Percentiles rank a stretch among this genome's conserved stretches.
phyloP scores from a whole-genome alignment of 2,113 vertebrate genomes.

The Eulemur macaco region DNA sequence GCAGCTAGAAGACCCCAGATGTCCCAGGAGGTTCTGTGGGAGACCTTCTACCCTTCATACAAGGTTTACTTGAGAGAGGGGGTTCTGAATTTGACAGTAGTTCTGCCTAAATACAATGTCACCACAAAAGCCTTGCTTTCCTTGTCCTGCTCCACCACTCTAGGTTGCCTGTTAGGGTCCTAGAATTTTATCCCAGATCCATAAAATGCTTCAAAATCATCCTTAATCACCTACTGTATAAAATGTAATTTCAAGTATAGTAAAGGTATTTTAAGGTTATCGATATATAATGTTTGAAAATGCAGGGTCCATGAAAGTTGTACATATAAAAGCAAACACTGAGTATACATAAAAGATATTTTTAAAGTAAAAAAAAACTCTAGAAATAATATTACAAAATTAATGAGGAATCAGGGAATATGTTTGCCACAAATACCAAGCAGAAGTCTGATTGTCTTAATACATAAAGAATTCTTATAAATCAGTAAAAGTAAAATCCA shows the following conservation, averaged over 20 bases:
- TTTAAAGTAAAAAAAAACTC: neutral
- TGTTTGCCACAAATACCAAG: neutral
- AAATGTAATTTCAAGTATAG: neutral
- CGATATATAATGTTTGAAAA: neutral
- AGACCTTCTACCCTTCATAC: neutral
- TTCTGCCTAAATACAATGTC: neutral
- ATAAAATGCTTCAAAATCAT: neutral
- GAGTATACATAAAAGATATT: neutral
- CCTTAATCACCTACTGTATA: neutral
- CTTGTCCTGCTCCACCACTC: neutral
- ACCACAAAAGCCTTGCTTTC: neutral
- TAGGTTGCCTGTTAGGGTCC: neutral
- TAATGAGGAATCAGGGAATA: neutral
- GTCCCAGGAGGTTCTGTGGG: neutral
- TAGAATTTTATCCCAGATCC: neutral
- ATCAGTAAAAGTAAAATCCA: neutral
- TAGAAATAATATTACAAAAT: neutral
- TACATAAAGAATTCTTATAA: neutral
- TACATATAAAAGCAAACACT: neutral
- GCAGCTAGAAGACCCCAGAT: neutral
- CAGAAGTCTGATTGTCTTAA: neutral
- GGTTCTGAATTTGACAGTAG: neutral
- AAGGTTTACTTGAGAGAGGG: neutral
- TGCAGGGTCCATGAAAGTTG: neutral
- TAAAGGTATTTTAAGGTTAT: neutral